Base-by-base conservation (phyloP, 2,797 vertebrate genomes). In the Cryptoblepharus egeriae region DNA sequence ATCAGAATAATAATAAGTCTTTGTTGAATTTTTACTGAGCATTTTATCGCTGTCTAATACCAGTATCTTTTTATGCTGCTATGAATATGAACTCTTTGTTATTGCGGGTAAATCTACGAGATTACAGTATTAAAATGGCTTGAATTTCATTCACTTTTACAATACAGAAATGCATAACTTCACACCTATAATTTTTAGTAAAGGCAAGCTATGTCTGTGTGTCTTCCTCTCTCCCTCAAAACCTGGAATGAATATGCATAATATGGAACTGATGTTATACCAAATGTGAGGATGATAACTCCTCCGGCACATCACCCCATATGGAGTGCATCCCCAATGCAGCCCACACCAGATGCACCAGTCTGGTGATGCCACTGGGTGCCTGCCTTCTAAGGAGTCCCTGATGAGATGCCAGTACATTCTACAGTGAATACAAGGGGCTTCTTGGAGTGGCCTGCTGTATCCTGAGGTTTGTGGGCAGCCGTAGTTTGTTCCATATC, bases 61-160 rank as follows among this genome's bases (percentile, higher is more conserved):
- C 35, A 68, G 37, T 77, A 42, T 52, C 55, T 77, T 68, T 77
- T 52, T 73, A 45, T 32, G n/a, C 61, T 67, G 49, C 39, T 77
- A 69, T 73, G 12, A 78, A 82, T 73, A 79, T n/a, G 55, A 76
- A 70, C 11, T 49, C 49, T 64, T 77, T 79, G 42, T 63, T 74
- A 84, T 45, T 73, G 63, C 24, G 67, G 61, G 63, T 73, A 35
- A 73, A 67, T 58, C 32, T 60, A 69, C 52, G 64, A 78, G 42
- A 81, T 68, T 78, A 68, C 63, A 69, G 58, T 81, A 85, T 61
- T 84, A 74, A 74, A 81, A 74, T 30, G 37, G n/a, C 30, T 37
- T 52, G 63, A 2, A 69, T 74, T 78, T 69, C 60, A 78, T 68
- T 61, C 64, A 60, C 16, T 39, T 52, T 74, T 82, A 64, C 69